Conservation (phyloP, 2,113 vertebrate genomes). For the Sander vitreus region DNA sequence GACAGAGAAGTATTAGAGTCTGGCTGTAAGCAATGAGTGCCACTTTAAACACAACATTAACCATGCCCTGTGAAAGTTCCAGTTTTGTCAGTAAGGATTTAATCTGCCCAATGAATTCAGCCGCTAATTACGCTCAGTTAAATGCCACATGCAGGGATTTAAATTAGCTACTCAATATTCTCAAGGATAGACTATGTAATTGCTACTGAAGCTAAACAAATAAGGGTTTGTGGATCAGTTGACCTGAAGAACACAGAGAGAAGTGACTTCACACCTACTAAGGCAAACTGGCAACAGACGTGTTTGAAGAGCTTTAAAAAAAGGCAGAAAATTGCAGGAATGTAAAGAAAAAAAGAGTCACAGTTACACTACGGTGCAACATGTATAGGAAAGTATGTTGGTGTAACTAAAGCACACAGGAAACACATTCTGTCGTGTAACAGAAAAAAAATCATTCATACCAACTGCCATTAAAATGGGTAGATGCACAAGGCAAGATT, state of each 20-base stretch:
- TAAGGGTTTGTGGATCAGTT: constrained; percentile 17
- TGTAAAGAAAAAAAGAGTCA: neutral
- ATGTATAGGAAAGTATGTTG: neutral
- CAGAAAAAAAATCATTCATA: constrained; percentile 2
- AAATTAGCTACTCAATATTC: constrained; percentile 56
- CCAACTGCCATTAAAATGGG: constrained; percentile 39
- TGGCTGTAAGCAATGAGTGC: constrained; percentile 47
- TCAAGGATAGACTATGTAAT: constrained; percentile 35
- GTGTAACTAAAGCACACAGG: neutral
- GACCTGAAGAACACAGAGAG: constrained; percentile 19
- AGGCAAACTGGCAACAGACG: neutral
- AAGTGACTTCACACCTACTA: neutral
- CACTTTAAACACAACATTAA: constrained; percentile 81
- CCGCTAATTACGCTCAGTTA: constrained; percentile 68
- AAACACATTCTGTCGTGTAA: neutral
- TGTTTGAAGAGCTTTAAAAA: neutral
- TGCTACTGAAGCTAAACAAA: constrained; percentile 38
- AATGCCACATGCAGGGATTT: constrained; percentile 55
- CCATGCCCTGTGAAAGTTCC: constrained; percentile 57
- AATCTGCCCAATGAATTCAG: constrained; percentile 68
- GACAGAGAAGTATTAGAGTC: constrained; percentile 68
- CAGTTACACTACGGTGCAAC: neutral
- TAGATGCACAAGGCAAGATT: constrained; percentile 9
- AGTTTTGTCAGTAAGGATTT: constrained; percentile 78
- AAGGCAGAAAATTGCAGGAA: neutral